phyloP scores from a whole-genome alignment of 2,113 vertebrate genomes.

The Acanthochromis polyacanthus region DNA sequence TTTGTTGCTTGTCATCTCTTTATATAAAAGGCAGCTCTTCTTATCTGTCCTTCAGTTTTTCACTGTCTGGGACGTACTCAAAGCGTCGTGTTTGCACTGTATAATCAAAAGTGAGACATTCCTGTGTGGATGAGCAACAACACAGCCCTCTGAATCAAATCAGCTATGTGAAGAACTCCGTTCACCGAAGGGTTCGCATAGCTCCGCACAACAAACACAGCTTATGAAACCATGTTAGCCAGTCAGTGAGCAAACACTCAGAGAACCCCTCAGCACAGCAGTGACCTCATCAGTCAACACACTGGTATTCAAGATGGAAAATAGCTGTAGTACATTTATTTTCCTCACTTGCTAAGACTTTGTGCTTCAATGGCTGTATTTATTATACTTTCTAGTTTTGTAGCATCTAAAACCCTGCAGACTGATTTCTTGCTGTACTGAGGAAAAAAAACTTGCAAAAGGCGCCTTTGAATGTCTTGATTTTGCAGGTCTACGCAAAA shows the following conservation, averaged over 20 bases:
- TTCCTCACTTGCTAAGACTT: background rate
- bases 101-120: conserved; percentile 44
- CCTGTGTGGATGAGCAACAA: conserved; percentile 23
- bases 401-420: too few relatives aligned
- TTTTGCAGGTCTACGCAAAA: too few relatives aligned
- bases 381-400: too few relatives aligned
- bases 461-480: too few relatives aligned
- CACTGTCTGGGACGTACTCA: background rate
- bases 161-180: conserved; percentile 53
- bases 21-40: background rate
- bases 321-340: background rate
- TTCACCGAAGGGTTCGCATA: conserved; percentile 30
- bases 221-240: conserved; percentile 42
- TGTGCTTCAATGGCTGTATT: background rate
- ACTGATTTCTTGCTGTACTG: too few relatives aligned
- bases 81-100: background rate
- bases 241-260: background rate
- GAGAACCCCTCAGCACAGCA: background rate
- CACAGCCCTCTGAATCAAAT: conserved; percentile 40
- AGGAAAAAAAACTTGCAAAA: too few relatives aligned
- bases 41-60: background rate
- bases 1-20: background rate
- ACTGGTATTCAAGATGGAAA: background rate
- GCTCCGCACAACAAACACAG: conserved; percentile 31
- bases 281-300: background rate